phyloP scores from a whole-genome alignment of 1,140 invertebrate species.

The Dreissena polymorpha region DNA sequence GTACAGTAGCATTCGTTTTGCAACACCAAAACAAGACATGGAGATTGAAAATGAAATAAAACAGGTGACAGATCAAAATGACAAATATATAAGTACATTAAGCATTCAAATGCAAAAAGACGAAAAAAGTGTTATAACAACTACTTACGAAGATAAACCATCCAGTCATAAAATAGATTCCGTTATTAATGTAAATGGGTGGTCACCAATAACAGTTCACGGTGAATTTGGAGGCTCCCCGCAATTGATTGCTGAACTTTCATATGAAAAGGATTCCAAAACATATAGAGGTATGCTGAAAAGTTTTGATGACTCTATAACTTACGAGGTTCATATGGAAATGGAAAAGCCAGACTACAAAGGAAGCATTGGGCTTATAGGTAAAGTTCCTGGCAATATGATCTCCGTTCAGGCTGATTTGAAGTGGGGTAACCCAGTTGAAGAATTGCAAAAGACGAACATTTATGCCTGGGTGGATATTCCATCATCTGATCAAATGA shows the following conservation, averaged over 20 bases:
- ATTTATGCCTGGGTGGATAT: constrained; percentile 21
- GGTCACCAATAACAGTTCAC: constrained; percentile 6
- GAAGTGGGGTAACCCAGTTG: constrained; percentile 50
- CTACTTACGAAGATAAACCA: constrained; percentile 18
- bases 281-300: constrained; percentile 24
- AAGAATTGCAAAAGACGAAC: constrained; percentile 6
- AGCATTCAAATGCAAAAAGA: constrained; percentile 30
- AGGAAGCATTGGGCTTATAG: constrained; percentile 28
- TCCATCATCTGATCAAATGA: constrained; percentile 18
- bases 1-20: constrained; percentile 28
- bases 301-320: constrained; percentile 3
- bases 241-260: constrained; percentile 9
- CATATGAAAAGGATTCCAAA: constrained; percentile 25
- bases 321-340: constrained; percentile 17
- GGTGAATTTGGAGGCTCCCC: constrained; percentile 39
- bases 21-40: constrained; percentile 1
- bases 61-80: background rate
- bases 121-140: constrained; percentile 28
- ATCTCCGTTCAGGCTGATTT: constrained; percentile 41
- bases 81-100: constrained; percentile 27
- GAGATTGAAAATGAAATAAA: constrained; percentile 14
- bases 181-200: constrained; percentile 26
- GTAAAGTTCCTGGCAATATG: constrained; percentile 13
- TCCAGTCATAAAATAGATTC: constrained; percentile 20
- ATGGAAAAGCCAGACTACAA: constrained; percentile 35